Evolutionary conservation across 2,888 invertebrate genomes (phyloP).

Genomic region (Nomada hirtipes): DNA sequence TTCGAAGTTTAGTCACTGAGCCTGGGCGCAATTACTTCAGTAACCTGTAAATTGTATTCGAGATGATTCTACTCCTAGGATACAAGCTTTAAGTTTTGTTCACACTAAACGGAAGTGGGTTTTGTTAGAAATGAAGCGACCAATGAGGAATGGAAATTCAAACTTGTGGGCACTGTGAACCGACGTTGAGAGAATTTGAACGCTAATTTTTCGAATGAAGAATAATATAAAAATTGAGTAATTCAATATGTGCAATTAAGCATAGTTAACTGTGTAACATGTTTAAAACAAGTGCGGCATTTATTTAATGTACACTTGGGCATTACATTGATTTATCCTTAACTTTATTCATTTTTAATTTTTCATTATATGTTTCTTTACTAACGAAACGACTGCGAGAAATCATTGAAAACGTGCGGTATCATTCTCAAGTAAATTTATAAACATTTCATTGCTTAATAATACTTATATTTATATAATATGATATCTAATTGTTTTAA

Average conservation of each 20-base stretch:
- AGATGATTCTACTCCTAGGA: slow-evolving; percentile 50
- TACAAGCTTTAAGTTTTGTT: slow-evolving; percentile 26
- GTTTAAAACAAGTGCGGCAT: background rate
- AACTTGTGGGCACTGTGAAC: background rate
- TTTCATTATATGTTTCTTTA: background rate
- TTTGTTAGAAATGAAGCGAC: background rate
- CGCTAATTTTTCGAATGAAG: background rate
- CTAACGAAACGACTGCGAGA: background rate
- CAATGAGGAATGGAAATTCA: slow-evolving; percentile 25
- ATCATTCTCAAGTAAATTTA: background rate
- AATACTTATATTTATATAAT: too few relatives aligned
- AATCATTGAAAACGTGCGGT: background rate
- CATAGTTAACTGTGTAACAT: background rate
- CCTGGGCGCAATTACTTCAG: slow-evolving; percentile 31
- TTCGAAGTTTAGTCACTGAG: slow-evolving; percentile 30
- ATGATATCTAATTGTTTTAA: too few relatives aligned
- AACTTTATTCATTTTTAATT: background rate
- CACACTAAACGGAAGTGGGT: slow-evolving; percentile 19
- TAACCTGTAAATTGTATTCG: slow-evolving; percentile 58
- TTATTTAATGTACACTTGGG: background rate
- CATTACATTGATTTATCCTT: background rate
- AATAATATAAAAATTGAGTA: slow-evolving; percentile 1
- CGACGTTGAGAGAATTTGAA: background rate
- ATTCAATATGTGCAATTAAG: background rate
- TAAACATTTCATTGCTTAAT: too few relatives aligned